These are phyloP conservation scores for Plodia interpunctella DNA, from an alignment of 1,140 invertebrate species.

Conservation along the genomic window DNA sequence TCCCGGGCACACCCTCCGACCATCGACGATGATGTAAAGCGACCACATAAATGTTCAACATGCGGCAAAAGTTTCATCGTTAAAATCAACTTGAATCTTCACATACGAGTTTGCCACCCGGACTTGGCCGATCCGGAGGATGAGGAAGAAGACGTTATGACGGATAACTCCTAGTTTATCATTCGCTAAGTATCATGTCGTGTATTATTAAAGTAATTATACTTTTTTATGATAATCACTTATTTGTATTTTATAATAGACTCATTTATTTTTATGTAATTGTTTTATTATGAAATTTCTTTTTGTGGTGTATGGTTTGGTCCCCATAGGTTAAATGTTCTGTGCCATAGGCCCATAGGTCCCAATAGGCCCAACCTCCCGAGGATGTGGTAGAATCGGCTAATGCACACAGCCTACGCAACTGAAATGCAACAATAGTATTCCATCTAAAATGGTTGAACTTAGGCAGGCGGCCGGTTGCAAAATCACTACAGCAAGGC, in stretches of 20 bases:
- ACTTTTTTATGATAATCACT: conserved; percentile 59
- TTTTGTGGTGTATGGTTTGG: too few species aligned
- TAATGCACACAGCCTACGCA: too few species aligned
- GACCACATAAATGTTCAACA: conserved; percentile 63
- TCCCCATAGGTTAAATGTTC: too few species aligned
- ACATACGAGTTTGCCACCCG: conserved; percentile 65
- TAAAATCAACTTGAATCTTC: conserved; percentile 67
- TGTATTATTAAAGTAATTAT: conserved; percentile 55
- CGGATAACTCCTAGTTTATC: conserved; percentile 61
- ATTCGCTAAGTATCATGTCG: conserved; percentile 26
- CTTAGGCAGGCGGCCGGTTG: too few species aligned
- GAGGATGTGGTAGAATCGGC: too few species aligned
- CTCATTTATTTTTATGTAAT: conserved; percentile 10
- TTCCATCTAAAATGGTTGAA: too few species aligned
- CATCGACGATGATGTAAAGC: conserved; percentile 60
- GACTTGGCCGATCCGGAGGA: conserved; percentile 64
- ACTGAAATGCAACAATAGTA: too few species aligned
- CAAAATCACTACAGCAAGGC: too few species aligned
- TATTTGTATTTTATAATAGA: conserved; percentile 22
- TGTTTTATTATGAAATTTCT: background rate
- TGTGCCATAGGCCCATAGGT: too few species aligned
- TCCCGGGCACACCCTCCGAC: conserved; percentile 51
- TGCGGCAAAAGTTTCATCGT: conserved; percentile 71
- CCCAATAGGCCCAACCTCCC: too few species aligned
- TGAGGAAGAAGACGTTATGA: conserved; percentile 68